Evolutionary conservation across 2,113 vertebrate species (phyloP).

Genomic region (Oreochromis aureus): DNA sequence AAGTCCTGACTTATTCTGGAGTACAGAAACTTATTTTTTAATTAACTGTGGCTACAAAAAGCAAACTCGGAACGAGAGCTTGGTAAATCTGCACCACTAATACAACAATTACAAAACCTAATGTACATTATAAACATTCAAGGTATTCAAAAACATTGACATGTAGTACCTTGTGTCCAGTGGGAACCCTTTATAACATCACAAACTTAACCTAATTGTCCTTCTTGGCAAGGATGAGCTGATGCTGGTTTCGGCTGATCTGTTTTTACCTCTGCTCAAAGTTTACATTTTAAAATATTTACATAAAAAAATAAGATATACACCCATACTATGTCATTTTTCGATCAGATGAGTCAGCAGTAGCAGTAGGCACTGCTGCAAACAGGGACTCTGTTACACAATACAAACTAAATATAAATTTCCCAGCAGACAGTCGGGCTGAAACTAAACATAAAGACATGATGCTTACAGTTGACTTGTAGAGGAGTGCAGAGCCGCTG

Average conservation of each 20-base stretch:
- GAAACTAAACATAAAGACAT: neutral
- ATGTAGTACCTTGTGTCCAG: neutral
- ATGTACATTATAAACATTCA: neutral
- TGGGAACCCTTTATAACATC: neutral
- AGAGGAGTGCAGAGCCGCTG: neutral
- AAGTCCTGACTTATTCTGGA: neutral
- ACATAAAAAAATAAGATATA: neutral
- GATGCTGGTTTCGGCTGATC: neutral
- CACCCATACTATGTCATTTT: neutral
- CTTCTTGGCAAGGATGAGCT: neutral
- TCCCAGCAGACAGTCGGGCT: neutral
- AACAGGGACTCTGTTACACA: neutral
- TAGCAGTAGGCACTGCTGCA: neutral
- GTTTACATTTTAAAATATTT: neutral
- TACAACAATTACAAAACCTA: constrained; percentile 25
- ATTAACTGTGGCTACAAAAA: neutral
- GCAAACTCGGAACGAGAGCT: neutral
- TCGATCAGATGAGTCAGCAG: neutral
- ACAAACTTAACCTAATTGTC: neutral
- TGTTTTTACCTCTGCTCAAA: neutral
- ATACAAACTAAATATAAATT: neutral
- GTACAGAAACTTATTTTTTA: neutral
- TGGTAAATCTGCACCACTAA: neutral
- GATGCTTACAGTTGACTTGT: neutral
- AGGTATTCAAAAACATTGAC: neutral